Evolutionary conservation across 2,113 vertebrate genomes (phyloP), one percentile per base, ranked within the genome.

Genomic region (Zosterops borbonicus): DNA sequence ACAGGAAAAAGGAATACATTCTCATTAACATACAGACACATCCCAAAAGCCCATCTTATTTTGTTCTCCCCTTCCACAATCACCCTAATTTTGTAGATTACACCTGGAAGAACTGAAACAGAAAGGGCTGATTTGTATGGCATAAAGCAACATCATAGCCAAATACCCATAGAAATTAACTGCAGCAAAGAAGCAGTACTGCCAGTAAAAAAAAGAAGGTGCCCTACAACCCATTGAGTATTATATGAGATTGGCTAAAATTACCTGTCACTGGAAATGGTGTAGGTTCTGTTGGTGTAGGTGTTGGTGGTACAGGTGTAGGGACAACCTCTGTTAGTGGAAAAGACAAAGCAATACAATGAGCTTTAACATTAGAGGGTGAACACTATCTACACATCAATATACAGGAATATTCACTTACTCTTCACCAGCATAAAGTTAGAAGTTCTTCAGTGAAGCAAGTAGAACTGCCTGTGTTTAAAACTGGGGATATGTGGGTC

Each of bases 261-360:
- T 91, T 94, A 96, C 95, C 89, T 92, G 44, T 89, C 20, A 49
- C 28, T 71, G 62, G 58, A 89, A 46, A n/a, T 70, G 37, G 64
- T 12, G 47, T 55, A 67, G 96, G 8, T 69, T 62, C 75, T 67
- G 79, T 53, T 59, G 95, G 49, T 69, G 78, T 80, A 62, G 85
- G 16, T 76, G 41, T 67, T 70, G 91, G 42, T 87, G 91, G 89
- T 53, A 25, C 8, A 82, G 89, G 41, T 21, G 69, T 79, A 63
- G 91, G 13, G 19, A 9, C 28, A 89, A 11, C 33, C 81, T 94
- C 96, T 94, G 87, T 79, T 75, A 52, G n/a, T 12, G 31, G n/a
- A 69, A 84, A 87, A 94, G 56, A 81, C 9, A 75, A 79, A 37
- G 17, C 6, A 84, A 82, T 63, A 64, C 8, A 82, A 11, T 24